Percentiles rank a stretch among this genome's conserved stretches.
phyloP scores from a whole-genome alignment of 2,113 vertebrate species.

The Platysteira castanea region DNA sequence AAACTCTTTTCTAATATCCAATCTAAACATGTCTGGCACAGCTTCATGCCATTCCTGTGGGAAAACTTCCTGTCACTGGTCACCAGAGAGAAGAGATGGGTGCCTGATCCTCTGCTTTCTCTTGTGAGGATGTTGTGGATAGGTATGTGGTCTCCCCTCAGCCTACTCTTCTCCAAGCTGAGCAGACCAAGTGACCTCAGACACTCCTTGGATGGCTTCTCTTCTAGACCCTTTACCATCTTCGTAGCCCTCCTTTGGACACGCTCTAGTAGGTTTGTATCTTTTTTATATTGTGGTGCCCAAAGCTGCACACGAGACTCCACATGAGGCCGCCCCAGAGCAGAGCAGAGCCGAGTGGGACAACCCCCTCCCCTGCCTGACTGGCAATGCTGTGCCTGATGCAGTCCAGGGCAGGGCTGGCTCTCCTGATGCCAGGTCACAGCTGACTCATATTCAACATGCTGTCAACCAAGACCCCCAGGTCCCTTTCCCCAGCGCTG shows the following conservation, averaged over 20 bases:
- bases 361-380: fast-evolving
- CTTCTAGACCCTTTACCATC: neutral
- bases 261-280: neutral
- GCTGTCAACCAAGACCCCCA: neutral
- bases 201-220: neutral
- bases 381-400: neutral
- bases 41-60: neutral
- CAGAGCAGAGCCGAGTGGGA: neutral
- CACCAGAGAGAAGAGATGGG: neutral
- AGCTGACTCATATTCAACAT: neutral
- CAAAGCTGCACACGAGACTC: neutral
- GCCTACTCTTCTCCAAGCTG: neutral
- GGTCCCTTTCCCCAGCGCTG: neutral
- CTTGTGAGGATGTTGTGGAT: neutral
- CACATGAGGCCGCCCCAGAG: fast-evolving
- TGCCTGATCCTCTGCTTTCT: neutral
- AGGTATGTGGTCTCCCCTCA: neutral
- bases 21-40: neutral
- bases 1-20: neutral
- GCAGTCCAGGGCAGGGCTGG: fast-evolving
- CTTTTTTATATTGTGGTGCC: neutral
- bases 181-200: neutral
- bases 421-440: neutral
- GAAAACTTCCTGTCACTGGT: neutral
- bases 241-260: neutral